Conservation (phyloP, 1,140 invertebrate species). For the Drosophila azteca region DNA sequence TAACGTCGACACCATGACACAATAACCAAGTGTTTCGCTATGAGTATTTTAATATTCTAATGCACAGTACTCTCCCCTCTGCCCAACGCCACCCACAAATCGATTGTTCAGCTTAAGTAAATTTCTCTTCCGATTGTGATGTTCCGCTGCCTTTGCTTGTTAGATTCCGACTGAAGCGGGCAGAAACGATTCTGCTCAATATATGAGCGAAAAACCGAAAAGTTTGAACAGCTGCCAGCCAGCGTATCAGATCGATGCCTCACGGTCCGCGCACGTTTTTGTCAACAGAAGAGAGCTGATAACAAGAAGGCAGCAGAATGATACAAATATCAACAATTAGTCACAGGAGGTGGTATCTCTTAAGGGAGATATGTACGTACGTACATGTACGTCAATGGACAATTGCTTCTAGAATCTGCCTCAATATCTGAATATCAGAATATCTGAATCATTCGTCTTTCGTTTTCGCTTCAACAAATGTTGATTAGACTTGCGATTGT, state of each 20-base stretch:
- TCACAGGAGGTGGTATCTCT: background rate
- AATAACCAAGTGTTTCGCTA: constrained; percentile 24
- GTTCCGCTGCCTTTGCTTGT: constrained; percentile 8
- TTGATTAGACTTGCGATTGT: too few relatives aligned
- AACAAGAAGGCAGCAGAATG: background rate
- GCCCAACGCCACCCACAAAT: constrained; percentile 1
- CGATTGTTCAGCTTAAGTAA: constrained; percentile 6
- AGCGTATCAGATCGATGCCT: background rate
- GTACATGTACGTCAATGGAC: constrained; percentile 7
- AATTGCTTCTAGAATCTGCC: background rate
- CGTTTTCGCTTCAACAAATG: too few relatives aligned
- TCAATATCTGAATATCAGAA: background rate
- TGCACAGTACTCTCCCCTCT: background rate
- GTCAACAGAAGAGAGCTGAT: constrained; percentile 9
- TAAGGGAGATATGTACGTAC: background rate
- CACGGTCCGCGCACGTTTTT: constrained; percentile 1
- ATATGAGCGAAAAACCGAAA: constrained; percentile 12
- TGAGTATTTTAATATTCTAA: constrained; percentile 38
- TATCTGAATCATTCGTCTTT: constrained; percentile 5
- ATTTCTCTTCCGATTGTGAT: background rate
- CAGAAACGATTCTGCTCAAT: constrained; percentile 8
- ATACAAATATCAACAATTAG: constrained; percentile 21
- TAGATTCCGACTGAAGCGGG: constrained; percentile 19
- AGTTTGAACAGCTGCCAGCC: constrained; percentile 14
- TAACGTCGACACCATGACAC: constrained; percentile 1